Base-by-base conservation (phyloP, 2,113 vertebrate species). In the Noturus placidus region DNA sequence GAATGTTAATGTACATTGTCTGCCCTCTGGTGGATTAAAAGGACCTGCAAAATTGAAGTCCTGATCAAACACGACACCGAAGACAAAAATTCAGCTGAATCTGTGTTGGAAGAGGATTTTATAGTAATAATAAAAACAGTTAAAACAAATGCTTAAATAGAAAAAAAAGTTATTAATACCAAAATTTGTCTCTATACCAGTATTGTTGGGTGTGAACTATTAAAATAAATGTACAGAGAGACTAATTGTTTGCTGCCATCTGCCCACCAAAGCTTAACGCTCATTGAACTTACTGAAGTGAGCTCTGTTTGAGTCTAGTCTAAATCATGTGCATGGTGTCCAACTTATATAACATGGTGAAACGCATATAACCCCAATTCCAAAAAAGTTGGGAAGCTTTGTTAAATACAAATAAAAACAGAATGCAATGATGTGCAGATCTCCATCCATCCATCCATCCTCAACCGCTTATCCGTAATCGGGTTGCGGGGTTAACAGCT, bases 11-110 rank as follows among this genome's bases (percentile, higher is more conserved):
- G 86, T 33, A 65, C 83, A 74, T 42, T 77, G 74, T 74, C 54
- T 86, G 89, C 84, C 56, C 63, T 88, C 89, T 90, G 25, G 81
- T 84, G 89, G 89, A 86, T 38, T 50, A 54, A 61, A 56, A 65
- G 56, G 3, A 61, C 25, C 30, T 1, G 20, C 79, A 80, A 80
- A 82, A 83, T 10, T 22, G 6, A 27, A 52, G 11, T 50, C 3
- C 52, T 79, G 52, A 4, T 54, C 76, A 20, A 54, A 33, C 50
- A 9, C 54, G 76, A 17, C 30, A 17, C 46, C 6, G 4, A 57
- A 17, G 25, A 78, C 13, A 52, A 52, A 77, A 13, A 27, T 5
- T 46, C 42, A 46, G 42, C 22, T n/a, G 5, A 50, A 27, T n/a
- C 22, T 52, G 11, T 77, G 38, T 46, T 46, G 42, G 38, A 38